phyloP scores from a whole-genome alignment of 2,113 vertebrate species.

The Empidonax alnorum region DNA sequence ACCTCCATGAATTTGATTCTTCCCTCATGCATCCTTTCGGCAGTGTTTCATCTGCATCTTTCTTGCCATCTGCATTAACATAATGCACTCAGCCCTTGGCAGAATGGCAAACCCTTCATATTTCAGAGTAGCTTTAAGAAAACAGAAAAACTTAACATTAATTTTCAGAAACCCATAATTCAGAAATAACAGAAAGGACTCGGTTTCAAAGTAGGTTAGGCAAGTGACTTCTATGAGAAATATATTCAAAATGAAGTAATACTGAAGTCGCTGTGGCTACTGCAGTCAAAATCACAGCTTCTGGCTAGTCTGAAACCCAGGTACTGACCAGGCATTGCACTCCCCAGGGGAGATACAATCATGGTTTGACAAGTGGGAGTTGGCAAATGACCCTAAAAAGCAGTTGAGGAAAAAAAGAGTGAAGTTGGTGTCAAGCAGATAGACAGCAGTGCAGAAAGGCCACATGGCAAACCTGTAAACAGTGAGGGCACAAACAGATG shows the following conservation, averaged over 20 bases:
- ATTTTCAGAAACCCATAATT: slow-evolving; percentile 23
- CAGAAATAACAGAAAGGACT: neutral
- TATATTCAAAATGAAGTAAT: neutral
- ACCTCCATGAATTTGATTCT: neutral
- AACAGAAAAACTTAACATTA: neutral
- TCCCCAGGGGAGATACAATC: neutral
- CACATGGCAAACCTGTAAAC: neutral
- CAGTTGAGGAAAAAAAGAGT: neutral
- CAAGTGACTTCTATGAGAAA: neutral
- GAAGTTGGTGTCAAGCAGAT: neutral
- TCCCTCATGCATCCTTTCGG: neutral
- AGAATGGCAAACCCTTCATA: neutral
- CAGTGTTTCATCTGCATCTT: neutral
- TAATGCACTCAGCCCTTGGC: slow-evolving; percentile 22
- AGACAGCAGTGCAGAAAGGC: neutral
- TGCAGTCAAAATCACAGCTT: neutral
- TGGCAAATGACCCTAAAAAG: neutral
- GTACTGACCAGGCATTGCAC: neutral
- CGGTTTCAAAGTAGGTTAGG: neutral
- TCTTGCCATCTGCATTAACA: neutral
- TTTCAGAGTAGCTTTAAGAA: slow-evolving; percentile 15
- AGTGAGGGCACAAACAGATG: neutral
- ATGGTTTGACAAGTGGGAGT: neutral
- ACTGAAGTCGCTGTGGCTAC: neutral
- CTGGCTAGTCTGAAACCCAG: neutral